These are phyloP conservation scores for Xestia xanthographa DNA, from an alignment of 2,888 invertebrate genomes.

Conservation along the genomic window DNA sequence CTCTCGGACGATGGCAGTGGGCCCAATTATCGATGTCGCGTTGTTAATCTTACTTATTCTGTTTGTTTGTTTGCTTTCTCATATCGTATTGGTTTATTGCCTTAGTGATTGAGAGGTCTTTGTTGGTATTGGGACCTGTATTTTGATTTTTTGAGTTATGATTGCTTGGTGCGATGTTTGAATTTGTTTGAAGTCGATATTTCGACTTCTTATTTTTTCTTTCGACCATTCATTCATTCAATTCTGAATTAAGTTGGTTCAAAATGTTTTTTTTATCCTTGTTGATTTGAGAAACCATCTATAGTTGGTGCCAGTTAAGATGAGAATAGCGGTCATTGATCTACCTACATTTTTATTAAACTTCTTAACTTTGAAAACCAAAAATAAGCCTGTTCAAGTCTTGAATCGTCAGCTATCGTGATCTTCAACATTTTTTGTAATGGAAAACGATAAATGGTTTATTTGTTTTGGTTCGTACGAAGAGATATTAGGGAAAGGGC, in stretches of 20 bases:
- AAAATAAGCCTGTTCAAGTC: too few relatives aligned
- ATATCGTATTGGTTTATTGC: slow-evolving; percentile 69
- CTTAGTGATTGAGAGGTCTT: slow-evolving; percentile 63
- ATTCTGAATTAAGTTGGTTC: background rate
- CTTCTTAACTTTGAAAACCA: too few relatives aligned
- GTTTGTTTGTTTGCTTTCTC: slow-evolving; percentile 66
- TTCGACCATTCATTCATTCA: background rate
- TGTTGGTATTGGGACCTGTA: slow-evolving; percentile 19
- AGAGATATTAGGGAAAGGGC: too few relatives aligned
- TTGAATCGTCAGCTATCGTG: too few relatives aligned
- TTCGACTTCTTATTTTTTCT: background rate
- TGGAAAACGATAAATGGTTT: too few relatives aligned
- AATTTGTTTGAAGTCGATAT: slow-evolving; percentile 1
- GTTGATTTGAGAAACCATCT: background rate
- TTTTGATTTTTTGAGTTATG: slow-evolving; percentile 18
- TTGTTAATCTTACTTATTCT: slow-evolving; percentile 82
- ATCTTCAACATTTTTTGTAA: too few relatives aligned
- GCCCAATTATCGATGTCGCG: slow-evolving; percentile 84
- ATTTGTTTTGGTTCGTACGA: too few relatives aligned
- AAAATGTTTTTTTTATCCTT: background rate
- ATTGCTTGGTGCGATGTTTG: background rate
- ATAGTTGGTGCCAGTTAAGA: too few relatives aligned
- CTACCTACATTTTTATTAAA: too few relatives aligned
- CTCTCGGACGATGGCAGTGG: slow-evolving; percentile 82
- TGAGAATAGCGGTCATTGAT: too few relatives aligned